Evolutionary conservation across 2,888 invertebrate species (phyloP).

Genomic region (Pachymerium ferrugineum): DNA sequence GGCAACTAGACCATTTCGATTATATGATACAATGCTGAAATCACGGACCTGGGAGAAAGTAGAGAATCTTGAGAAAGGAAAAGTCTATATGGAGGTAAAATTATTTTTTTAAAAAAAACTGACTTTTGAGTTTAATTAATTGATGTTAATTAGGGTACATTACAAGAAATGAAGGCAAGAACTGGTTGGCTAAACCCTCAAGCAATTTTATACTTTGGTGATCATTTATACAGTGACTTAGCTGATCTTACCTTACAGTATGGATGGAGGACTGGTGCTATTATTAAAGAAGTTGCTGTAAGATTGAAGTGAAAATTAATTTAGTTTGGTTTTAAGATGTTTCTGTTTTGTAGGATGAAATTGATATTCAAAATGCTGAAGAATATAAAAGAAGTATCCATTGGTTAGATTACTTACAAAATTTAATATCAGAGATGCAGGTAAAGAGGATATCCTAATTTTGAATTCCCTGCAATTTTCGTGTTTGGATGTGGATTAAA

Average conservation of each 20-base stretch:
- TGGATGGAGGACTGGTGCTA: slow-evolving; percentile 96
- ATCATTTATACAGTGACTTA: slow-evolving; percentile 95
- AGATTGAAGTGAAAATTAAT: slow-evolving; percentile 39
- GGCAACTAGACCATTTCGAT: slow-evolving; percentile 71
- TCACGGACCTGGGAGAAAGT: slow-evolving; percentile 90
- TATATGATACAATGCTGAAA: slow-evolving; percentile 73
- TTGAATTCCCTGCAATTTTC: neutral
- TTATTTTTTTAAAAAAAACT: neutral
- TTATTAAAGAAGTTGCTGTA: slow-evolving; percentile 88
- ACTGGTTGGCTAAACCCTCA: slow-evolving; percentile 84
- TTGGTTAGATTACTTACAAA: slow-evolving; percentile 35
- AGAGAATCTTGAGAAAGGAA: slow-evolving; percentile 73
- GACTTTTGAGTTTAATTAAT: no score
- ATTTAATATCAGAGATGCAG: slow-evolving; percentile 35
- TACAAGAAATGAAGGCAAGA: slow-evolving; percentile 80
- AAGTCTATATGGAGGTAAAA: slow-evolving; percentile 82
- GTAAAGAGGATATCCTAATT: neutral
- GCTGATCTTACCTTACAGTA: slow-evolving; percentile 93
- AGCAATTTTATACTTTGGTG: slow-evolving; percentile 93
- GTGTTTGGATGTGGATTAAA: neutral
- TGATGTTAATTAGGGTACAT: slow-evolving; percentile 67
- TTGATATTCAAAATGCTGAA: slow-evolving; percentile 33
- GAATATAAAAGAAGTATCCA: slow-evolving; percentile 33
- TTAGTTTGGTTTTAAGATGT: neutral
- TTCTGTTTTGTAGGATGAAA: slow-evolving; percentile 34